phyloP scores from a whole-genome alignment of 2,797 vertebrate genomes.

The Pseudopleuronectes americanus region DNA sequence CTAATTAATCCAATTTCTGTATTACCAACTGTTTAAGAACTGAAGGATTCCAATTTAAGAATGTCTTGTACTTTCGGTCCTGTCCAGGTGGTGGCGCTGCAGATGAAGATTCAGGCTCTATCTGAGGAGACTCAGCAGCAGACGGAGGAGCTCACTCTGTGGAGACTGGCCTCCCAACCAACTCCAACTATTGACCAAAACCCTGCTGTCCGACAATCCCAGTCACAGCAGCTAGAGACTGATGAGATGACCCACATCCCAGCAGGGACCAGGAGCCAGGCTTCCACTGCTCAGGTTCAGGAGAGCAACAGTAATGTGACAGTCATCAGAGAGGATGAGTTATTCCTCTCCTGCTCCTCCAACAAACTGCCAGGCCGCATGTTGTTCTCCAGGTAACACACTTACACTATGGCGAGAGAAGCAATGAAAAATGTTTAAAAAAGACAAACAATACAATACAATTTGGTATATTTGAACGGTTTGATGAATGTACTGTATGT shows the following conservation, averaged over 20 bases:
- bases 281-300: conserved; percentile 14
- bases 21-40: no score
- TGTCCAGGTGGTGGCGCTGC: conserved; percentile 80
- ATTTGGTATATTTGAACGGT: background rate
- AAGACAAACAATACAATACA: background rate
- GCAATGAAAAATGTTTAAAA: background rate
- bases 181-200: conserved; percentile 43
- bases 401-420: background rate
- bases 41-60: no score
- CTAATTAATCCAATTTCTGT: no score
- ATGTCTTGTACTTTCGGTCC: conserved; percentile 9
- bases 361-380: conserved; percentile 66
- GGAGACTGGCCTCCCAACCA: conserved; percentile 73
- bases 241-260: conserved; percentile 4
- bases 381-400: conserved; percentile 76
- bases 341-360: conserved; percentile 78
- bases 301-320: conserved; percentile 49
- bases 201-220: conserved; percentile 14
- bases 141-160: conserved; percentile 76
- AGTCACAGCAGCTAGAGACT: conserved; percentile 27
- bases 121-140: conserved; percentile 74
- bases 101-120: conserved; percentile 69
- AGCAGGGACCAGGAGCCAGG: background rate
- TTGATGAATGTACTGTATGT: background rate
- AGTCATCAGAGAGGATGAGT: conserved; percentile 78